Base-by-base conservation (phyloP, 2,797 vertebrate species). In the Rhinogobio ventralis region DNA sequence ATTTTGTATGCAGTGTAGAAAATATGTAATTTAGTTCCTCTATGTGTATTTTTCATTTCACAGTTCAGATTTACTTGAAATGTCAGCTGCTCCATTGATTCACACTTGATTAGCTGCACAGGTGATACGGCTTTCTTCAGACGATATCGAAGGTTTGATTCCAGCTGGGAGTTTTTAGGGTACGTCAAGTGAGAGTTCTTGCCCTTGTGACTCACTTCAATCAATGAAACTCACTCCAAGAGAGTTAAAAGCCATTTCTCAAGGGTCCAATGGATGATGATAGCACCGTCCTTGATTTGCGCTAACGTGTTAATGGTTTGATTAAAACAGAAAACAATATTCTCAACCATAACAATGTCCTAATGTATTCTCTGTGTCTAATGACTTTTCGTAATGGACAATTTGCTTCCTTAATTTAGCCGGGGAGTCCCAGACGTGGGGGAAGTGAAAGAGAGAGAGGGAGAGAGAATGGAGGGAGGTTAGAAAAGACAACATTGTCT, bases 351-450 rank as follows among this genome's bases (percentile, higher is more conserved):
- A 86, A 89, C 88, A 89, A 89, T 88, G 88, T 89, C 85, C 86
- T 89, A 89, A 89, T 89, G 86, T 89, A 86, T 89, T 89, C 88
- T 88, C 73, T 73, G 85, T 84, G 82, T 88, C 89, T 90, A 89
- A 90, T 90, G 87, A 88, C 87, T 90, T 90, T 88, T 86, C 69
- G 86, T 90, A 90, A 90, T 90, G 89, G 87, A 89, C 86, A 89
- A 90, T 90, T 88, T 90, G 87, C 89, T 90, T 89, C 86, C 74
- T 86, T 90, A 88, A 90, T 88, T 89, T 85, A 86, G 83, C 86
- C 76, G 46, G 87, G 87, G 86, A 89, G 75, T 87, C 85, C 88
- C 88, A 88, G 85, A 86, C 7, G 45, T 72, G 42, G 86, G 49
- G 79, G 60, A 78, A 82, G 57, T 77, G 67, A 51, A 33, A 57